Base-by-base conservation (phyloP, 2,888 invertebrate species). In the Noctua comes region DNA sequence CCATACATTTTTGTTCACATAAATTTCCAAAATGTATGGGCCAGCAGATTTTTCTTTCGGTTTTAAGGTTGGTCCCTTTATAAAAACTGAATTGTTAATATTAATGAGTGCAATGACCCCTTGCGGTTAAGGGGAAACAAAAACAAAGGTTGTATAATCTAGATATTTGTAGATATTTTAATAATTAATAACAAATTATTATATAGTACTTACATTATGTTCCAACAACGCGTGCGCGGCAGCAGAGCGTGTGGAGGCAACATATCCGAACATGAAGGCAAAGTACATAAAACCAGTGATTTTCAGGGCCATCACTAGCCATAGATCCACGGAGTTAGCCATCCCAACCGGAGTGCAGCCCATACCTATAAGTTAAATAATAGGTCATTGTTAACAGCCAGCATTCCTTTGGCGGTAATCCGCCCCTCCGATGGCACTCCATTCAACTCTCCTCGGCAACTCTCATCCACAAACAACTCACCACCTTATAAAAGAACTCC, bases 201-300 rank as follows among this genome's bases (percentile, higher is more conserved):
- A 62, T 0, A n/a, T 24, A 43, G 31, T 65, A 88, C 93, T 88
- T 85, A 96, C 96, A 80, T 93, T 94, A 84, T 97, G 96, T 73
- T 95, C 94, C 31, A 97, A 90, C 68, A 96, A 88, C 0, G 95
- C 91, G 13, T 93, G 93, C 0, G 95, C 92, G 0, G 95, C 91
- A 0, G 95, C 92, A 0, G 96, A 93, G 0, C 95, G 88, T 0
- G 95, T 94, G 0, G 95, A 95, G 0, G 96, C 93, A 1, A 96
- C 94, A 73, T 96, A 95, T n/a, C 96, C 96, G 27, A 94, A 95
- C 96, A 96, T 96, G 79, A 95, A 96, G 0, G 95, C 96, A 73
- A 96, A 96, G 86, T 95, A 96, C 0, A 97, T 89, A 64, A 92
- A 88, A 0, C 96, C 95, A 0, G 89, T 83, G 40, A 96, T 89